phyloP scores from a whole-genome alignment of 2,797 vertebrate genomes.

The Micromesistius poutassou region DNA sequence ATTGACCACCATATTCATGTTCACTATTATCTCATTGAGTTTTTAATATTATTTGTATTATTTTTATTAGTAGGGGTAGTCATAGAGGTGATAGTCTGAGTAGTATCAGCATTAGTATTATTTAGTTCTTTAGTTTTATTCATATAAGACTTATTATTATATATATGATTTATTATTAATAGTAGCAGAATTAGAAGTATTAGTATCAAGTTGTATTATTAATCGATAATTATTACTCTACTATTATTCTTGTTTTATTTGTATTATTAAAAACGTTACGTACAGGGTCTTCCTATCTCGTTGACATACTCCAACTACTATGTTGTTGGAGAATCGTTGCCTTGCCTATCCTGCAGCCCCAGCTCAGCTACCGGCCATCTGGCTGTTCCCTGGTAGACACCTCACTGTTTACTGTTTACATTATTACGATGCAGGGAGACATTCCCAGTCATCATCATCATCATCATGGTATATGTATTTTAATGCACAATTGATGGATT shows the following conservation, averaged over 20 bases:
- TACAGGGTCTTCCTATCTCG: neutral
- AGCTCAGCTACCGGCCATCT: slow-evolving; percentile 26
- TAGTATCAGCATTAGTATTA: too few species aligned
- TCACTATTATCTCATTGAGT: neutral
- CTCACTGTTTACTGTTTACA: neutral
- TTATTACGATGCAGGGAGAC: neutral
- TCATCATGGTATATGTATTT: neutral
- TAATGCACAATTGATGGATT: slow-evolving; percentile 1
- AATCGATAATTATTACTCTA: neutral
- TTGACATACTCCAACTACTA: neutral
- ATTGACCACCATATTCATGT: neutral
- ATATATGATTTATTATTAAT: too few species aligned
- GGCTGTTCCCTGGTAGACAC: slow-evolving; percentile 10
- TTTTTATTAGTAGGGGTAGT: too few species aligned
- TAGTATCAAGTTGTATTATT: neutral
- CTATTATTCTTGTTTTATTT: neutral
- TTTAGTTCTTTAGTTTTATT: too few species aligned
- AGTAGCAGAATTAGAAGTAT: too few species aligned
- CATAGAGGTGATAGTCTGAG: too few species aligned
- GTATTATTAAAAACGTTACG: neutral
- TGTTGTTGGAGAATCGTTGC: slow-evolving; percentile 22
- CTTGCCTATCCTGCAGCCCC: slow-evolving; percentile 3
- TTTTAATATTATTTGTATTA: too few species aligned
- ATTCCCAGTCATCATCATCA: neutral
- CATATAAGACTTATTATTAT: too few species aligned